phyloP scores from a whole-genome alignment of 2,888 invertebrate genomes.

The Chrysina gloriosa region DNA sequence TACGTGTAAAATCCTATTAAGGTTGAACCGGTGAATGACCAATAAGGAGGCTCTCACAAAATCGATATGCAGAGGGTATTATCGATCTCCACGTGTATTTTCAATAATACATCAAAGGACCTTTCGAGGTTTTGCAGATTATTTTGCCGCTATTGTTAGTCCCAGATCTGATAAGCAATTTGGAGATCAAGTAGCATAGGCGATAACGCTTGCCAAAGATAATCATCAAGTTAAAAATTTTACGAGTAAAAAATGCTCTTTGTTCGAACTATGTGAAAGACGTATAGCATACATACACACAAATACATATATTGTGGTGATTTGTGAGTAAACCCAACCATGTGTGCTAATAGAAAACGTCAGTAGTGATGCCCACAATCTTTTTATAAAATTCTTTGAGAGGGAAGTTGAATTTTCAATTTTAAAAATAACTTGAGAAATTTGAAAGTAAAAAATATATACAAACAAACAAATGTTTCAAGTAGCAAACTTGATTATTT shows the following conservation, averaged over 20 bases:
- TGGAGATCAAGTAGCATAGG: slow-evolving; percentile 46
- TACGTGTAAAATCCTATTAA: slow-evolving; percentile 53
- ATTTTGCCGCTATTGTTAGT: slow-evolving; percentile 56
- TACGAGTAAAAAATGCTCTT: slow-evolving; percentile 1
- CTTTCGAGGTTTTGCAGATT: slow-evolving; percentile 61
- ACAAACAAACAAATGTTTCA: no score
- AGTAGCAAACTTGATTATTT: no score
- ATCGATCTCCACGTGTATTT: slow-evolving; percentile 58
- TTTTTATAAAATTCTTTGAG: no score
- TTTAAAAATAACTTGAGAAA: no score
- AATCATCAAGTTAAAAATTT: slow-evolving; percentile 37
- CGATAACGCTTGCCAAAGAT: slow-evolving; percentile 45
- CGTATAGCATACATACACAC: no score
- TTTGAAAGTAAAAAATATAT: no score
- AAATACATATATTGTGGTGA: no score
- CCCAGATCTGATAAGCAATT: slow-evolving; percentile 61
- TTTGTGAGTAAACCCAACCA: no score
- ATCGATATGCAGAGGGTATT: slow-evolving; percentile 28
- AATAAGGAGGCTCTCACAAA: slow-evolving; percentile 43
- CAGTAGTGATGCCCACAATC: no score
- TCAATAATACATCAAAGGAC: slow-evolving; percentile 63
- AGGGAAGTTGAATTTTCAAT: no score
- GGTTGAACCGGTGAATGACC: slow-evolving; percentile 43
- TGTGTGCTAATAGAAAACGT: no score
- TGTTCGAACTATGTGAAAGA: background rate